Evolutionary conservation across 2,888 invertebrate genomes (phyloP).

Genomic region (Platycnemis pennipes): DNA sequence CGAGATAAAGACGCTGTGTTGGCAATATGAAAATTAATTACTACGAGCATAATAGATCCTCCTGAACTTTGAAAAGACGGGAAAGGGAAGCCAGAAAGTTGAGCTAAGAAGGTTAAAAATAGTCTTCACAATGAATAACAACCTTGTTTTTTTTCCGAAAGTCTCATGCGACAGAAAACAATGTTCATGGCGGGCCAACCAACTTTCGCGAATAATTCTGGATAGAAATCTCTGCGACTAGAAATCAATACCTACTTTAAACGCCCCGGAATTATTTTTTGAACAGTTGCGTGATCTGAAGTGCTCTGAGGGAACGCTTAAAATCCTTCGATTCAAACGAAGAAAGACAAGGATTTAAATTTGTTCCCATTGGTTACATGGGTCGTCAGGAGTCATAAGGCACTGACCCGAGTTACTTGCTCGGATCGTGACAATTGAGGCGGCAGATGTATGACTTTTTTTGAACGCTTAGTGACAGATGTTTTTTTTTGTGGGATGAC

Average conservation of each 20-base stretch:
- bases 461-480: no score
- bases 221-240: background rate
- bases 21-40: background rate
- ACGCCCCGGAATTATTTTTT: background rate
- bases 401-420: no score
- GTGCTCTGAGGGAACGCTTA: no score
- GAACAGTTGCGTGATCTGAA: background rate
- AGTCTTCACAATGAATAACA: background rate
- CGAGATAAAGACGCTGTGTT: background rate
- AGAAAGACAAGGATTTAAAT: no score
- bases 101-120: background rate
- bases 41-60: background rate
- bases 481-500: no score
- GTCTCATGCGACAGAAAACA: background rate
- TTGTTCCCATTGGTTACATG: no score
- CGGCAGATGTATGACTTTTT: no score
- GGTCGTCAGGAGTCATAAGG: no score
- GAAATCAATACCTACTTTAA: background rate
- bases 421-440: no score
- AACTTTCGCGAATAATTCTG: background rate
- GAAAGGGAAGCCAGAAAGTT: background rate
- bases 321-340: no score
- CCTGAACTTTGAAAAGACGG: no score
- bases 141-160: background rate
- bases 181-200: background rate